These are phyloP conservation scores for Aythya baeri DNA, from an alignment of 2,113 vertebrate species.

Conservation along the genomic window DNA sequence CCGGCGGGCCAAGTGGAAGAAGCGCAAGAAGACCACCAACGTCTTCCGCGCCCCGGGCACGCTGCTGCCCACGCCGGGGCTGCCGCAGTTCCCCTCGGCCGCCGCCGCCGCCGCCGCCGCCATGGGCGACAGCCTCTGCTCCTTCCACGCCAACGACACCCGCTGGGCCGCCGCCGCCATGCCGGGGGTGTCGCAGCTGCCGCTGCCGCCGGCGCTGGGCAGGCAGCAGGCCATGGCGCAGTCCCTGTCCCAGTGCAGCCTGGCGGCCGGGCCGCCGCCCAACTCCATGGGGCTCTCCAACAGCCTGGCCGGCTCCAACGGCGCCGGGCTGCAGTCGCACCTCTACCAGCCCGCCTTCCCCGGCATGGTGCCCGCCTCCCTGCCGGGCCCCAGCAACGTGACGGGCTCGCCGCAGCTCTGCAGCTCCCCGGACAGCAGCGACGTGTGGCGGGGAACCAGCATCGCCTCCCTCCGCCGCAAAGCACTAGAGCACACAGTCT, in stretches of 20 bases:
- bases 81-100: constrained; percentile 91
- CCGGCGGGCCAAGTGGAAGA: constrained; percentile 97
- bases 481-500: constrained; percentile 99
- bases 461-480: constrained; percentile 97
- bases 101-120: constrained; percentile 88
- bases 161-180: constrained; percentile 94
- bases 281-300: constrained; percentile 97
- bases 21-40: constrained; percentile 98
- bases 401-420: constrained; percentile 95
- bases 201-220: constrained; percentile 90
- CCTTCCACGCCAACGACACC: constrained; percentile 96
- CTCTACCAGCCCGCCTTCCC: constrained; percentile 96
- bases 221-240: constrained; percentile 94
- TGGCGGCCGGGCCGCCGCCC: constrained; percentile 88
- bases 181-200: constrained; percentile 93
- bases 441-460: constrained; percentile 99
- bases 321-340: constrained; percentile 93
- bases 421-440: constrained; percentile 95
- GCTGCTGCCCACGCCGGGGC: constrained; percentile 90
- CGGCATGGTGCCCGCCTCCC: constrained; percentile 94
- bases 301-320: constrained; percentile 90
- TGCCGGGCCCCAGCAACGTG: constrained; percentile 92
- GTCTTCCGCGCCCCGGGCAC: constrained; percentile 95
- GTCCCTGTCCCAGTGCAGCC: constrained; percentile 95
- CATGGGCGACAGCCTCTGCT: constrained; percentile 97